These are phyloP conservation scores for Hoplodrina ambigua DNA, from an alignment of 2,888 invertebrate genomes.

Conservation along the genomic window DNA sequence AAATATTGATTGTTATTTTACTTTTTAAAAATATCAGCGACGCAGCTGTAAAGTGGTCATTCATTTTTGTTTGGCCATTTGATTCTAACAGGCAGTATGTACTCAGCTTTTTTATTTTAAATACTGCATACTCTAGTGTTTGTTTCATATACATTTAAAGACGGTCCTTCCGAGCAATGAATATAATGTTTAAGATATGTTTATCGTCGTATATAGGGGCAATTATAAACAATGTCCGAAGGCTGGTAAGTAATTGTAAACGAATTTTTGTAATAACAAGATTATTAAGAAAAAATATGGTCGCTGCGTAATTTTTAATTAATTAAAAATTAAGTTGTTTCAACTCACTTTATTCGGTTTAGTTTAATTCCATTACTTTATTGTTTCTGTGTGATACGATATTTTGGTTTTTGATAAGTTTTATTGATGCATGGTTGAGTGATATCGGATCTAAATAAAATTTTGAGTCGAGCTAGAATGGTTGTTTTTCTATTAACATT, in stretches of 20 bases:
- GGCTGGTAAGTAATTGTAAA: conserved; percentile 60
- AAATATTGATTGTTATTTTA: conserved; percentile 17
- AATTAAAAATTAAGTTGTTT: conserved; percentile 45
- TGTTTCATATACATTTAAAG: conserved; percentile 3
- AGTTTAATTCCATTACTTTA: conserved; percentile 50
- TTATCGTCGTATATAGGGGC: conserved; percentile 54
- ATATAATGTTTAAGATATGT: conserved; percentile 40
- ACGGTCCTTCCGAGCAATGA: conserved; percentile 5
- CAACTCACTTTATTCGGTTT: conserved; percentile 59
- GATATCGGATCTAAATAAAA: conserved; percentile 39
- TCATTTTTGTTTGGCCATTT: conserved; percentile 24
- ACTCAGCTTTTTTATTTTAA: neutral
- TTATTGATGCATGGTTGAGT: conserved; percentile 35
- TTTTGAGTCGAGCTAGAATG: conserved; percentile 41
- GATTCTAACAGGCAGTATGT: neutral
- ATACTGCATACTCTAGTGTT: neutral
- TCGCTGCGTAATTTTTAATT: conserved; percentile 59
- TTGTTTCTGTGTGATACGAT: conserved; percentile 39
- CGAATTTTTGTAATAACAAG: conserved; percentile 61
- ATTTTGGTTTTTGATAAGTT: conserved; percentile 35
- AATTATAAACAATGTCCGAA: conserved; percentile 59
- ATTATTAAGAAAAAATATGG: conserved; percentile 51
- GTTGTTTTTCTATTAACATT: conserved; percentile 40
- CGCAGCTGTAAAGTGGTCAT: conserved; percentile 3
- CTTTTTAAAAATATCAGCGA: conserved; percentile 18